These are phyloP conservation scores for Brachyptera risi DNA, from an alignment of 2,888 invertebrate species.

Conservation along the genomic window DNA sequence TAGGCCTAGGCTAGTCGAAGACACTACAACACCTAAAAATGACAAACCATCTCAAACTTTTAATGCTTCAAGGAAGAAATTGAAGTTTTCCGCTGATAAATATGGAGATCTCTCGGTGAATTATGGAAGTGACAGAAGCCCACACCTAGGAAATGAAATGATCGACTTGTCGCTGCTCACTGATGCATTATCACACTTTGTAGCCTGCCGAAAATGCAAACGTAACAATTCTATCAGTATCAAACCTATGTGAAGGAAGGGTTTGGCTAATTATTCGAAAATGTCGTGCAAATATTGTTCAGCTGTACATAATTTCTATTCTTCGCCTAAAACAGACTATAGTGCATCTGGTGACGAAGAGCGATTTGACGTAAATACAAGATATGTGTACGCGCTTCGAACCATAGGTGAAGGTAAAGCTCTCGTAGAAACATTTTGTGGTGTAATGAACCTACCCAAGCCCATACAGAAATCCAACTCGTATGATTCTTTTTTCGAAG, in stretches of 20 bases:
- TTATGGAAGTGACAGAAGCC: background rate
- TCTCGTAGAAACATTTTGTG: background rate
- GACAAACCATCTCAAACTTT: too few species aligned
- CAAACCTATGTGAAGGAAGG: background rate
- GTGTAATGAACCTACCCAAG: background rate
- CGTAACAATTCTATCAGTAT: background rate
- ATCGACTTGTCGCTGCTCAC: background rate
- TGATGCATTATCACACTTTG: background rate
- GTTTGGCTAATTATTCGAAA: background rate
- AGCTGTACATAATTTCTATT: background rate
- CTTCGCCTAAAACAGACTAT: background rate
- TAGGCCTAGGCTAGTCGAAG: background rate
- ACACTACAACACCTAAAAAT: too few species aligned
- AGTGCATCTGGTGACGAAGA: background rate
- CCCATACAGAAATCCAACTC: background rate
- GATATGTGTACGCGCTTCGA: background rate
- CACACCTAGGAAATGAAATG: background rate
- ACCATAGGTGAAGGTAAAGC: background rate
- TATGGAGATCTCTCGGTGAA: background rate
- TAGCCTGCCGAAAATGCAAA: background rate
- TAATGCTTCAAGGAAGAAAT: background rate
- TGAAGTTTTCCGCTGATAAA: background rate
- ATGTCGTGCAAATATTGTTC: background rate
- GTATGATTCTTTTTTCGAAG: background rate
- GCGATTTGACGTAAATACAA: constrained; percentile 1